phyloP scores from a whole-genome alignment of 2,888 invertebrate genomes.

The Platycheirus albimanus region DNA sequence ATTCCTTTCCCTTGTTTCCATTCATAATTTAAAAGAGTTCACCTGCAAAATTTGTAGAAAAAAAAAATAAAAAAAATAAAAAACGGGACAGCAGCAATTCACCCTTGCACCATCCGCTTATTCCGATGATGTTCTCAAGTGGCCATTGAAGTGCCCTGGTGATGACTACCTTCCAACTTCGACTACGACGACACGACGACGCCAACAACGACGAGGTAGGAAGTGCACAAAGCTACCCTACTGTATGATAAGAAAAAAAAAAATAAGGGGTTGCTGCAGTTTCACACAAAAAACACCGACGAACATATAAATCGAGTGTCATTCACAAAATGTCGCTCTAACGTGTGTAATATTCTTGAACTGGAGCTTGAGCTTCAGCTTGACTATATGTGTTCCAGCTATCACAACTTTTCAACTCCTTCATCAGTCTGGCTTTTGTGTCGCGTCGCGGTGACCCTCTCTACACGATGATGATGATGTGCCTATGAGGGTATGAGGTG shows the following conservation, averaged over 20 bases:
- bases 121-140: conserved; percentile 70
- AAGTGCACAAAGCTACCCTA: conserved; percentile 37
- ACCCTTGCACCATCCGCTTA: conserved; percentile 71
- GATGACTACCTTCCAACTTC: conserved; percentile 48
- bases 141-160: conserved; percentile 62
- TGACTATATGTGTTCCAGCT: conserved; percentile 47
- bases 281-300: conserved; percentile 20
- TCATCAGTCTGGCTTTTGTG: conserved; percentile 73
- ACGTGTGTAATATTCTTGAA: conserved; percentile 53
- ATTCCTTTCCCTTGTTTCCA: conserved; percentile 25
- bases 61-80: conserved; percentile 26
- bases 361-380: conserved; percentile 8
- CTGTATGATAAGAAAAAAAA: conserved; percentile 22
- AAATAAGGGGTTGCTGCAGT: conserved; percentile 45
- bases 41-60: conserved; percentile 61
- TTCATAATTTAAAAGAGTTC: conserved; percentile 68
- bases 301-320: conserved; percentile 61
- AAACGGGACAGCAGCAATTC: conserved; percentile 58
- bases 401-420: conserved; percentile 69
- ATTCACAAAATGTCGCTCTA: conserved; percentile 65
- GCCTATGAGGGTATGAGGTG: conserved; percentile 28
- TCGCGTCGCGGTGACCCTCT: conserved; percentile 71
- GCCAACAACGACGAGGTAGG: conserved; percentile 8
- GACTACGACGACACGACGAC: conserved; percentile 37
- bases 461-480: conserved; percentile 22